phyloP scores from a whole-genome alignment of 2,113 vertebrate genomes.

The Dasyurus viverrinus region DNA sequence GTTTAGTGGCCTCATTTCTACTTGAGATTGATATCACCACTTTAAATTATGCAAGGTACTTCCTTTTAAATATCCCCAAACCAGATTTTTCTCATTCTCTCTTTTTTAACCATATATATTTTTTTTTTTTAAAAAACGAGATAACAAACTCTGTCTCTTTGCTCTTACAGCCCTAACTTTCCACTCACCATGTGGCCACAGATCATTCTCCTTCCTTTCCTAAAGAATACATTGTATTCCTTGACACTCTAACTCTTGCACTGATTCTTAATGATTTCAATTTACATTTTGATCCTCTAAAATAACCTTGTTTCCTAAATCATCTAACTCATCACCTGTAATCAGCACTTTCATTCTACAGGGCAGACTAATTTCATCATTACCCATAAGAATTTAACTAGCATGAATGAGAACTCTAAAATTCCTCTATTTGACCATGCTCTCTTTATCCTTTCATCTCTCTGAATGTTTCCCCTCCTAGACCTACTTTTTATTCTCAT shows the following conservation, averaged over 20 bases:
- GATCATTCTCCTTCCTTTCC: neutral
- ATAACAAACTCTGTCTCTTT: neutral
- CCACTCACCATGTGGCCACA: neutral
- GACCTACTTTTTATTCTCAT: neutral
- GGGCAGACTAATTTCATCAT: neutral
- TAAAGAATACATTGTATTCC: neutral
- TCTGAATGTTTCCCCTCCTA: neutral
- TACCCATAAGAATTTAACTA: neutral
- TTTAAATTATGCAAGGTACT: neutral
- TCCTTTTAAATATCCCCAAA: neutral
- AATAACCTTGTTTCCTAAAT: neutral
- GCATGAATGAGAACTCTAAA: neutral
- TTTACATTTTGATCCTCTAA: neutral
- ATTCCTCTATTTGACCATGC: neutral
- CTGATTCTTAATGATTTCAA: neutral
- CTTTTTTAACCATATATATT: neutral
- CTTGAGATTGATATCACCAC: neutral
- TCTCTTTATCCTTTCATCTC: too few species aligned
- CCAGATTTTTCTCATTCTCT: neutral
- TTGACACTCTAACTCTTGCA: neutral
- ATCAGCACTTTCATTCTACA: neutral
- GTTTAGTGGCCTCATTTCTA: neutral
- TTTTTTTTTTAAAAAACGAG: too few species aligned
- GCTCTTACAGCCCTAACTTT: neutral
- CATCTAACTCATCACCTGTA: neutral